A percentile compares a stretch with the other conserved stretches of the same genome.
Evolutionary conservation across 1,140 invertebrate species (phyloP).

Genomic region (Dendrolimus kikuchii): DNA sequence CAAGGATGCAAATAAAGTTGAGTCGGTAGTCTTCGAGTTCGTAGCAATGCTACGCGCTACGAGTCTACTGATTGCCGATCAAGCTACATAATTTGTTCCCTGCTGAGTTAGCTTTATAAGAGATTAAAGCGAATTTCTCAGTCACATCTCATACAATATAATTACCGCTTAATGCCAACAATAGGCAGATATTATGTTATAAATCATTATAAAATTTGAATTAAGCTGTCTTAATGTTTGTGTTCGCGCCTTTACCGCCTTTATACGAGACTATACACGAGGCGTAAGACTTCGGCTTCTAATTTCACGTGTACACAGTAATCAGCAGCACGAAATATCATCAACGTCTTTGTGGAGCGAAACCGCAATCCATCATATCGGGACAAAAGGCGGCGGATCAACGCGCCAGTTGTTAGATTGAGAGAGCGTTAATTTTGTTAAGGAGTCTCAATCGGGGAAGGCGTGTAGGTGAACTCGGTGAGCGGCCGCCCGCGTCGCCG

Average conservation of each 20-base stretch:
- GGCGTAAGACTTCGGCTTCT: constrained; percentile 27
- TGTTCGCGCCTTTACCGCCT: constrained; percentile 28
- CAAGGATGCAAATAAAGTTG: too few relatives aligned
- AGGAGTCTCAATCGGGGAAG: constrained; percentile 67
- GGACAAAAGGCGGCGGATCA: constrained; percentile 60
- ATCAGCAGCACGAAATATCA: constrained; percentile 54
- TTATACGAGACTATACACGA: constrained; percentile 17
- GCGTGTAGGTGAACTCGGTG: constrained; percentile 55
- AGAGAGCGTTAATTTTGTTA: constrained; percentile 68
- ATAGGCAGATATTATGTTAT: constrained; percentile 22
- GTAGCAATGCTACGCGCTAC: constrained; percentile 31
- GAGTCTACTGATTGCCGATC: constrained; percentile 38
- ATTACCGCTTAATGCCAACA: constrained; percentile 10
- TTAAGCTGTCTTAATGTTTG: constrained; percentile 36
- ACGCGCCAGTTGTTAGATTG: constrained; percentile 55
- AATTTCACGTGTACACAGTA: constrained; percentile 52
- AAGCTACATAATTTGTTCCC: constrained; percentile 44
- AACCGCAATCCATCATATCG: constrained; percentile 65
- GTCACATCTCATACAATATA: too few relatives aligned
- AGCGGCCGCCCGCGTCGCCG: constrained; percentile 21
- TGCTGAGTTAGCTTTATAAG: constrained; percentile 29
- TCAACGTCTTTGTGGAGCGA: constrained; percentile 47
- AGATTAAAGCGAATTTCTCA: constrained; percentile 6
- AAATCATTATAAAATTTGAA: constrained; percentile 49
- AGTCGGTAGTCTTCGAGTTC: constrained; percentile 12